Evolutionary conservation across 2,797 vertebrate species (phyloP).

Genomic region (Linurgus olivaceus): DNA sequence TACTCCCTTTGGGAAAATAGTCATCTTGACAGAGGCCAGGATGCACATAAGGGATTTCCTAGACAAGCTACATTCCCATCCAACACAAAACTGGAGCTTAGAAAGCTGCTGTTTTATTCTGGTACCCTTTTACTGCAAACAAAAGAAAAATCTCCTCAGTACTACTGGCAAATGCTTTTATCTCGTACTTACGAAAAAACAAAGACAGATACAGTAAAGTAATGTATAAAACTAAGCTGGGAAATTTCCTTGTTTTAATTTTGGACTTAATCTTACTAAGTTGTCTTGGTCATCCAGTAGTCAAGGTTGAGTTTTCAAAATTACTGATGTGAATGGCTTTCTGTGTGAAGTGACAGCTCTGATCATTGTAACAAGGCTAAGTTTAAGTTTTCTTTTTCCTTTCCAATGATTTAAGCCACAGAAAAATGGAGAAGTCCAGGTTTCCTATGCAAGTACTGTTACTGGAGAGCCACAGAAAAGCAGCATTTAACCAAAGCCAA

Average conservation of each 20-base stretch:
- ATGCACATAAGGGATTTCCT: neutral
- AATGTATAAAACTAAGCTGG: neutral
- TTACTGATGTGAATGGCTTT: neutral
- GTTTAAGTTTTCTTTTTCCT: neutral
- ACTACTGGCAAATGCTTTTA: neutral
- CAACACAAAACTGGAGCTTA: neutral
- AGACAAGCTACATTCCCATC: neutral
- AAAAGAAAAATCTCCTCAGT: neutral
- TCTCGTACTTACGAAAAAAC: rapidly evolving
- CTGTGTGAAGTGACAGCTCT: neutral
- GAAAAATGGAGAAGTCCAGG: neutral
- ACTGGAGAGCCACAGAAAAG: neutral
- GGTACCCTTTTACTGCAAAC: neutral
- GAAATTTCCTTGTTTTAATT: neutral
- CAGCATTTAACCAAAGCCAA: neutral
- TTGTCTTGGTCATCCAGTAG: neutral
- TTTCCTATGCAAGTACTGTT: neutral
- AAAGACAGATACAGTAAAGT: neutral
- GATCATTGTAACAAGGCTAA: neutral
- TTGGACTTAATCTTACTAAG: neutral
- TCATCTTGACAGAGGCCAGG: neutral
- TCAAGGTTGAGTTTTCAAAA: neutral
- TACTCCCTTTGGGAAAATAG: neutral
- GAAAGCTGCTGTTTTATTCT: neutral
- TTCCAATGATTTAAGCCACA: neutral